Percentiles rank a stretch among this genome's conserved stretches.
Evolutionary conservation across 2,888 invertebrate genomes (phyloP).

Genomic region (Pseudococcus viburni): DNA sequence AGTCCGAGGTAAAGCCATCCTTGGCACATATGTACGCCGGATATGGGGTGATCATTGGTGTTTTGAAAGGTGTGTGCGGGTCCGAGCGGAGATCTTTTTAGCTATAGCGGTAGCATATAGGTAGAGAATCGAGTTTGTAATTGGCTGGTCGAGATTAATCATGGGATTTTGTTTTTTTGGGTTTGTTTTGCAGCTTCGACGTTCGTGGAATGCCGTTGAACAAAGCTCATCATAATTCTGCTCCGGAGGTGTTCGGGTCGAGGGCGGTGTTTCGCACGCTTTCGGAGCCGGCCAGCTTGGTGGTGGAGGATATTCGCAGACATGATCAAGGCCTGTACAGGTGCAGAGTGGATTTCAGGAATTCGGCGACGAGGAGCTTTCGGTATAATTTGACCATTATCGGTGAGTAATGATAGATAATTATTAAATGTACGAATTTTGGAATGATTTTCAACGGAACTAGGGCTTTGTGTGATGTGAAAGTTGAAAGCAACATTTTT

Average conservation of each 20-base stretch:
- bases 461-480: too few species aligned
- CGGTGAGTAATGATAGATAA: conserved; percentile 76
- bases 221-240: conserved; percentile 88
- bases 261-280: conserved; percentile 87
- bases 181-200: conserved; percentile 81
- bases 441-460: too few species aligned
- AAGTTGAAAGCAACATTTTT: too few species aligned
- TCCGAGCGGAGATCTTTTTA: neutral
- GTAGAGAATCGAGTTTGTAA: too few species aligned
- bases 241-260: conserved; percentile 87
- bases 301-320: conserved; percentile 87
- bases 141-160: too few species aligned
- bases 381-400: conserved; percentile 92
- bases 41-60: conserved; percentile 8
- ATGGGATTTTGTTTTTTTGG: conserved; percentile 41
- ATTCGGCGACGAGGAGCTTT: conserved; percentile 90
- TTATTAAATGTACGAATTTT: too few species aligned
- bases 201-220: conserved; percentile 86
- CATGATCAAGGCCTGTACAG: conserved; percentile 92
- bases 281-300: conserved; percentile 85
- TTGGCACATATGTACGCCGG: neutral
- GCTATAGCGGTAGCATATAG: too few species aligned
- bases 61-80: neutral
- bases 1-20: neutral
- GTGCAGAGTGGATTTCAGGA: conserved; percentile 90